phyloP scores from a whole-genome alignment of 2,113 vertebrate genomes.

The Nycticorax nycticorax region DNA sequence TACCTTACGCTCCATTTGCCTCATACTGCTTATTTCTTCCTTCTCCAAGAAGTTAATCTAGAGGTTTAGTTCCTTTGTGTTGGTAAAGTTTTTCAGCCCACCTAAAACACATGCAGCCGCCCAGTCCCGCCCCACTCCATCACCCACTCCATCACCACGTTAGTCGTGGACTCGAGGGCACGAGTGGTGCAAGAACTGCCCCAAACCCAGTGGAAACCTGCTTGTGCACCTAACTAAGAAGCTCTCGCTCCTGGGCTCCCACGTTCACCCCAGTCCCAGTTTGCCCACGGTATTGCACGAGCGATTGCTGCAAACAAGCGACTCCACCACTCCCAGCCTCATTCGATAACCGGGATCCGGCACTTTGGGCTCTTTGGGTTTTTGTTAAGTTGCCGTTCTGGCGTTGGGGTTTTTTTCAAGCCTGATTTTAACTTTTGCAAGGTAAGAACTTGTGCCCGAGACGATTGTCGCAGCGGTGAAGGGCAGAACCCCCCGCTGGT shows the following conservation, averaged over 20 bases:
- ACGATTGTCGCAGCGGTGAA: neutral
- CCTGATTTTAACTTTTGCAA: neutral
- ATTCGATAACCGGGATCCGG: neutral
- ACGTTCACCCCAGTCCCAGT: accelerated
- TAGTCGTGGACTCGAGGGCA: neutral
- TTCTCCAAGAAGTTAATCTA: neutral
- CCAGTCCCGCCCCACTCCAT: neutral
- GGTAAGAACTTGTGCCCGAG: neutral
- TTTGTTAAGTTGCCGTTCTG: neutral
- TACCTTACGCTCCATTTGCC: neutral
- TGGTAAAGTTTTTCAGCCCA: neutral
- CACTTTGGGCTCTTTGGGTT: neutral
- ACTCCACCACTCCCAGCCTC: neutral
- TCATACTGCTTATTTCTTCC: neutral
- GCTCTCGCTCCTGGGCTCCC: neutral
- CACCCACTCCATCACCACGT: accelerated
- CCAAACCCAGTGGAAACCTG: accelerated
- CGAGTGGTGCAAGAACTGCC: neutral
- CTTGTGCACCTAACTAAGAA: neutral
- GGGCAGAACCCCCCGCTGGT: slow-evolving; percentile 7
- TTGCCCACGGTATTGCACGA: accelerated
- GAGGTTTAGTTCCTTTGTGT: neutral
- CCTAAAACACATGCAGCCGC: accelerated
- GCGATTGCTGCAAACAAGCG: neutral
- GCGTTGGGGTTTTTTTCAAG: neutral